A percentile compares a stretch with the other conserved stretches of the same genome.
Evolutionary conservation across 2,888 invertebrate species (phyloP).

Genomic region (Eurytoma adleriae): DNA sequence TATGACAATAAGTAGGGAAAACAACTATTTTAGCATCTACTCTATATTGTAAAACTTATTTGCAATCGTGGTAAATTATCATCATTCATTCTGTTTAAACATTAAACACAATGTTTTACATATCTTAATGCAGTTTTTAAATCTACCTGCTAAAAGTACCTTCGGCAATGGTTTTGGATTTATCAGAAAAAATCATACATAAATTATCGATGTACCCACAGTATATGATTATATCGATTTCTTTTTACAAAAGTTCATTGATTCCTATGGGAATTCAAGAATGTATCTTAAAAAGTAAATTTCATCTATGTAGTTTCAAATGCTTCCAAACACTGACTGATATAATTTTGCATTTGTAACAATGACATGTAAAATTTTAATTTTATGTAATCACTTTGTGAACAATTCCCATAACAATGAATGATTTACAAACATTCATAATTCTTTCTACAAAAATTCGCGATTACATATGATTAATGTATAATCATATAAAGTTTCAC

Average conservation of each 20-base stretch:
- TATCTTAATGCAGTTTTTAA: constrained; percentile 35
- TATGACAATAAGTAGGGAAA: constrained; percentile 49
- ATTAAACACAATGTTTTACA: constrained; percentile 56
- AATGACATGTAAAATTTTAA: constrained; percentile 25
- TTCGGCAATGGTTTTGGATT: constrained; percentile 29
- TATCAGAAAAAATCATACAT: constrained; percentile 38
- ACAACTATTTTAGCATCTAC: constrained; percentile 52
- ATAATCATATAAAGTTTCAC: constrained; percentile 50
- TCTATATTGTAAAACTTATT: constrained; percentile 55
- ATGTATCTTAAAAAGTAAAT: background rate
- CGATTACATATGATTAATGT: constrained; percentile 12
- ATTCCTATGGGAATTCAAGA: background rate
- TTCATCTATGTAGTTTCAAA: background rate
- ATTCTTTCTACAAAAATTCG: constrained; percentile 28
- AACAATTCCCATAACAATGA: constrained; percentile 29
- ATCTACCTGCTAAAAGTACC: constrained; percentile 54
- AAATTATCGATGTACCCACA: constrained; percentile 45
- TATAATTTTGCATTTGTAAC: constrained; percentile 41
- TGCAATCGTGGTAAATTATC: constrained; percentile 48
- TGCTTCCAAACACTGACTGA: constrained; percentile 20
- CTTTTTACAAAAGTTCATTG: too few species aligned
- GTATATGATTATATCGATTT: constrained; percentile 45
- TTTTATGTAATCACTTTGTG: constrained; percentile 10
- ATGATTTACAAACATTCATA: constrained; percentile 55
- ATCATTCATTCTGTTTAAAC: constrained; percentile 53